A percentile compares a stretch with the other conserved stretches of the same genome.
Evolutionary conservation across 1,140 invertebrate species (phyloP).

Genomic region (Cardiocondyla obscurior): DNA sequence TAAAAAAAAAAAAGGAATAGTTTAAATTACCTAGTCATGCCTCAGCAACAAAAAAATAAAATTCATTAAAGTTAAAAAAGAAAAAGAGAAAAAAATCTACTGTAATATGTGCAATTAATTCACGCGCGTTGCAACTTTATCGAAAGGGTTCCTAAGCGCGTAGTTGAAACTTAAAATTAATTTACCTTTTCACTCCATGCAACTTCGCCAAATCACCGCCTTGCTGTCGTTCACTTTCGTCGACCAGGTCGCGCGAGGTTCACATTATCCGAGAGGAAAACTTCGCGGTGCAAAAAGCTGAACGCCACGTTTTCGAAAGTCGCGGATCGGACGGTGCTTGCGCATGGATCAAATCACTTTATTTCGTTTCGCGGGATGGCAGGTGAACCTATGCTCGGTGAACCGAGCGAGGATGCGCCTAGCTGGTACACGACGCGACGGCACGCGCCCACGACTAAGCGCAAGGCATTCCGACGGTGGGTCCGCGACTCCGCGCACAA

Average conservation of each 20-base stretch:
- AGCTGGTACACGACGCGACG: slow-evolving; percentile 5
- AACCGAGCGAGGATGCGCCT: not conserved
- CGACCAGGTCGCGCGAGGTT: not conserved
- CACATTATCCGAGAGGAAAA: not conserved
- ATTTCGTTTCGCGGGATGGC: not conserved
- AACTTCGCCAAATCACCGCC: not conserved
- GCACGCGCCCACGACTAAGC: slow-evolving; percentile 78
- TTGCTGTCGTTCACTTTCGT: not conserved
- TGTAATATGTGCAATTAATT: not conserved
- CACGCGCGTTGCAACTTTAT: not conserved
- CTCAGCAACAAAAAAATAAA: not conserved
- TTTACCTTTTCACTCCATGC: slow-evolving; percentile 17
- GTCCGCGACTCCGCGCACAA: slow-evolving; percentile 72
- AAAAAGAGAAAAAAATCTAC: too few species aligned
- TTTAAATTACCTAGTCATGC: too few species aligned
- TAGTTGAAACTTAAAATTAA: not conserved
- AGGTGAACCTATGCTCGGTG: not conserved
- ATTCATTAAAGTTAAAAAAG: too few species aligned
- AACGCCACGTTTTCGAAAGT: not conserved
- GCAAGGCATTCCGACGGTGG: slow-evolving; percentile 79
- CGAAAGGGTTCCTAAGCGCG: too few species aligned
- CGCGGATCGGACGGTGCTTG: not conserved
- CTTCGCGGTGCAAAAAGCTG: not conserved
- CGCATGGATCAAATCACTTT: not conserved
- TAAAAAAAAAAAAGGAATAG: too few species aligned